Evolutionary conservation across 2,888 invertebrate genomes (phyloP).

Genomic region (Tortrix viridana): DNA sequence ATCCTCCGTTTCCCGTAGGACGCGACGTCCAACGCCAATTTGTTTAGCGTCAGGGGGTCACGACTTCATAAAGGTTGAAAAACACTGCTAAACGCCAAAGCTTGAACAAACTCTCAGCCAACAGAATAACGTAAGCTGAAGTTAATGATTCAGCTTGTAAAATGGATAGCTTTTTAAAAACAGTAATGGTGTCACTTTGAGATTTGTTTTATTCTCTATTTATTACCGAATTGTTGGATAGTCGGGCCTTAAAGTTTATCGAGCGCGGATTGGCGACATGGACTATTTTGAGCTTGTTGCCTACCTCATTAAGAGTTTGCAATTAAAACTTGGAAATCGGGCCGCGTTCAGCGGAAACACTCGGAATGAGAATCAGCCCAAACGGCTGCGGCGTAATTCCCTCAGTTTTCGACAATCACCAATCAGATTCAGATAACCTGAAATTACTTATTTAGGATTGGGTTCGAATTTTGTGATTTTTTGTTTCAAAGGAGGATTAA

Average conservation of each 20-base stretch:
- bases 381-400: conserved; percentile 50
- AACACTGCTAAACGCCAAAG: no score
- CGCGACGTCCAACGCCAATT: no score
- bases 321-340: conserved; percentile 75
- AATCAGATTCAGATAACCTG: conserved; percentile 42
- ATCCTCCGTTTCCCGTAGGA: no score
- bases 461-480: conserved; percentile 1
- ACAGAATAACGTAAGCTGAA: no score
- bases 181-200: no score
- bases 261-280: conserved; percentile 34
- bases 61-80: no score
- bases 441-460: conserved; percentile 20
- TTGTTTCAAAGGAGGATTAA: neutral
- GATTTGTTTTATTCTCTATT: no score
- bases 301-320: conserved; percentile 73
- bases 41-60: no score
- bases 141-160: no score
- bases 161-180: no score
- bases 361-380: conserved; percentile 64
- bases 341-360: conserved; percentile 59
- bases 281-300: conserved; percentile 58
- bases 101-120: no score
- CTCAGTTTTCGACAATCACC: conserved; percentile 47
- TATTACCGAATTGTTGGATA: neutral
- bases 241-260: conserved; percentile 18